Evolutionary conservation across 2,113 vertebrate species (phyloP).

Genomic region (Corynorhinus townsendii): DNA sequence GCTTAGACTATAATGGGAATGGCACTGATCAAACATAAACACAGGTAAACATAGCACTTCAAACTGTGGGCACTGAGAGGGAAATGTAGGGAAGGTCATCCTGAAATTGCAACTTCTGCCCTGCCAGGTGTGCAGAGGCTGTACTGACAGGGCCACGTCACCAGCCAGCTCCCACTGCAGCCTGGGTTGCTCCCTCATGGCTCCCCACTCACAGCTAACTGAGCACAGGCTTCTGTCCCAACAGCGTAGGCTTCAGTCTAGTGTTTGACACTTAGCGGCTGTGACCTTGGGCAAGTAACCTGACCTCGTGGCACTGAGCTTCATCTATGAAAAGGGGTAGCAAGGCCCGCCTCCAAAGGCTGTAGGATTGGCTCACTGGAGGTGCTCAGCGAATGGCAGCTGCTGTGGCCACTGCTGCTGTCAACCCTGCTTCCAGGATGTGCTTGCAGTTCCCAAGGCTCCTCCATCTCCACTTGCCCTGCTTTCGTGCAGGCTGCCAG

Average conservation of each 20-base stretch:
- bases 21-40: background rate
- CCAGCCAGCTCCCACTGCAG: too few relatives aligned
- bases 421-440: background rate
- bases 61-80: background rate
- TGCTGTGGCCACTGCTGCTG: background rate
- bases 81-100: background rate
- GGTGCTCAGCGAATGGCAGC: background rate
- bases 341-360: background rate
- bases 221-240: background rate
- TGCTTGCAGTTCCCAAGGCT: background rate
- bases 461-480: background rate
- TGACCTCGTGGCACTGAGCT: background rate
- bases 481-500: background rate
- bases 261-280: background rate
- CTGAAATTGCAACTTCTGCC: background rate
- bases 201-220: background rate
- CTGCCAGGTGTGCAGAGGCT: background rate
- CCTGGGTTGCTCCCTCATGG: background rate
- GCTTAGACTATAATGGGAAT: background rate
- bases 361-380: background rate
- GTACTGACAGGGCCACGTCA: accelerated
- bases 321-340: background rate
- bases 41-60: background rate
- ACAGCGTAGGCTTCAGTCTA: background rate
- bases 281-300: background rate